Conservation (phyloP, 2,113 vertebrate species). For the Bubalus kerabau region DNA sequence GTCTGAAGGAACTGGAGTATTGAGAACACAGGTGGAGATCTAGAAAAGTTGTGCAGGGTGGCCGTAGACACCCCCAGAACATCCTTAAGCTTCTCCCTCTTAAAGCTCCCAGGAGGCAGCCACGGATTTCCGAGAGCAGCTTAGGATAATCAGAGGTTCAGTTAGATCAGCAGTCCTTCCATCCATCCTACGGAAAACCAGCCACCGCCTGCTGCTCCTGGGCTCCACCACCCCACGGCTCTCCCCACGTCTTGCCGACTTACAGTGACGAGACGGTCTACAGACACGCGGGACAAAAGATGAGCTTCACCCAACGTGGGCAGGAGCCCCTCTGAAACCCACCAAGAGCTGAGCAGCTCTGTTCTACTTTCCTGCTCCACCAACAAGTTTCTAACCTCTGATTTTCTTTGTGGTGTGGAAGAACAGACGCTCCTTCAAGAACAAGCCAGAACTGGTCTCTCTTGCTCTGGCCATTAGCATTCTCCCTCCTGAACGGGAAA, state of each 20-base stretch:
- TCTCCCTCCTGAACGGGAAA: neutral
- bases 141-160: neutral
- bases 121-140: conserved; percentile 31
- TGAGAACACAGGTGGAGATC: neutral
- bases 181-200: neutral
- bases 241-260: neutral
- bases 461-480: neutral
- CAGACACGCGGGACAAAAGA: neutral
- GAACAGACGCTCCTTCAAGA: neutral
- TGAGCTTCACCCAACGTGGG: neutral
- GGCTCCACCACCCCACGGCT: neutral
- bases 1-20: neutral
- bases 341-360: neutral
- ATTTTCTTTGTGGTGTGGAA: neutral
- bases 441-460: neutral
- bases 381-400: neutral
- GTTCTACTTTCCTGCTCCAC: neutral
- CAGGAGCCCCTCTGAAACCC: neutral
- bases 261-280: neutral
- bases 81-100: neutral
- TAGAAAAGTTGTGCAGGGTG: neutral
- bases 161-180: neutral
- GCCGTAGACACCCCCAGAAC: neutral
- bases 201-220: neutral
- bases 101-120: neutral